phyloP scores from a whole-genome alignment of 2,113 vertebrate species.

The Ailuropoda melanoleuca region DNA sequence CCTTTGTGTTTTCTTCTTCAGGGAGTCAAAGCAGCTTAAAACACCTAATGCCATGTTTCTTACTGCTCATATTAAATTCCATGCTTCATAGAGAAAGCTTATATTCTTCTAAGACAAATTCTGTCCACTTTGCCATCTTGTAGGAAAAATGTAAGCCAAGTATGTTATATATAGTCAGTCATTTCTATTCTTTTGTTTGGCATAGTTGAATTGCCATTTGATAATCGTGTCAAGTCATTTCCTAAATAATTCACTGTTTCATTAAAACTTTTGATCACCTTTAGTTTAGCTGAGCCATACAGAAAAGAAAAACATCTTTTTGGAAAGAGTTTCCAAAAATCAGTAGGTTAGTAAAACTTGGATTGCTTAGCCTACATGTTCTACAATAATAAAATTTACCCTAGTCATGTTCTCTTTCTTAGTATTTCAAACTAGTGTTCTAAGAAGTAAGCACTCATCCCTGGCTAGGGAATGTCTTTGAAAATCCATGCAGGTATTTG shows the following conservation, averaged over 20 bases:
- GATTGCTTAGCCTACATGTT: not conserved
- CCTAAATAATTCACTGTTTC: conserved; percentile 13
- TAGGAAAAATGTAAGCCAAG: not conserved
- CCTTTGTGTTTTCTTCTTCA: conserved; percentile 42
- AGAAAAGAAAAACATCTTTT: not conserved
- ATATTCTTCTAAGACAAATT: conserved; percentile 5
- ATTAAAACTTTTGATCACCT: not conserved
- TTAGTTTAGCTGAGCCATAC: not conserved
- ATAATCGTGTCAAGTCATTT: conserved; percentile 33
- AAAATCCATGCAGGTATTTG: not conserved
- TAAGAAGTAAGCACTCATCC: not conserved
- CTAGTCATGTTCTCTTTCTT: not conserved
- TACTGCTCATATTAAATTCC: conserved; percentile 6
- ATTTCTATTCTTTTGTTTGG: conserved; percentile 33
- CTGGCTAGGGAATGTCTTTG: not conserved
- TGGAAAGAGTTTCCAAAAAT: not conserved
- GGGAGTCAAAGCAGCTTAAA: conserved; percentile 20
- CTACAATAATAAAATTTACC: not conserved
- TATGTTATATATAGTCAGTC: conserved; percentile 38
- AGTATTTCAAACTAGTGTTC: not conserved
- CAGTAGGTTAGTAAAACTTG: not conserved
- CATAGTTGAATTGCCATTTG: not conserved
- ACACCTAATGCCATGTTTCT: conserved; percentile 3
- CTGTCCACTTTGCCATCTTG: not conserved
- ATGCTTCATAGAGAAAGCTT: conserved; percentile 2